Evolutionary conservation across 2,797 vertebrate genomes (phyloP), one percentile per base, ranked within the genome.

Genomic region (Alauda arvensis): DNA sequence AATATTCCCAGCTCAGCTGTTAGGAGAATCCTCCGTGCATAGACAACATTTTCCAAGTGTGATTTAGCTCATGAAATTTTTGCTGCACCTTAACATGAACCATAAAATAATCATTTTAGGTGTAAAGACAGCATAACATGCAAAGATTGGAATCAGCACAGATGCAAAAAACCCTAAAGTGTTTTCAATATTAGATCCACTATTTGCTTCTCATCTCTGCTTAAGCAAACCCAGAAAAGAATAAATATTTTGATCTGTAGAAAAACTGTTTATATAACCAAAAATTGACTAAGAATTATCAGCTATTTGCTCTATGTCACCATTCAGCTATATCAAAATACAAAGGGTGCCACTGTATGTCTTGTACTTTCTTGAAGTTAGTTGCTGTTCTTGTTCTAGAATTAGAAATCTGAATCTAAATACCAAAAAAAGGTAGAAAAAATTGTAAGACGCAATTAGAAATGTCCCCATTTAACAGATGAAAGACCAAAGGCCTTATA

Each of bases 21-120:
- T 78, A 40, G 17, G 19, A 87, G 67, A 85, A 87, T 51, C 46
- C 60, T 88, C 46, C 70, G 74, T 59, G 61, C 63, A 61, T 3
- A 79, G 89, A 74, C 23, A 90, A 78, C 9, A 37, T 76, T 67
- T 83, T 85, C 61, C 26, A 78, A 63, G 74, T 59, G 65, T 37
- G 61, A 75, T 67, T 87, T 79, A 56, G 43, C 45, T 90, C 40
- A 83, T 19, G 40, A 88, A 76, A 78, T 70, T 91, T 91, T 81
- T 85, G 25, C 57, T 83, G 34, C 63, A 78, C 56, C 53, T 81
- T 74, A 87, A 53, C 29, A 37, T 81, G 66, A 78, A 87, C 63
- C 56, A 57, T 67, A 85, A 91, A 85, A 85, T 77, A 88, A 45
- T 17, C 1, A 60, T 37, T 88, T 91, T 45, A 67, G 43, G n/a